Conservation (phyloP, 2,113 vertebrate genomes). For the Thinocorus orbignyianus region DNA sequence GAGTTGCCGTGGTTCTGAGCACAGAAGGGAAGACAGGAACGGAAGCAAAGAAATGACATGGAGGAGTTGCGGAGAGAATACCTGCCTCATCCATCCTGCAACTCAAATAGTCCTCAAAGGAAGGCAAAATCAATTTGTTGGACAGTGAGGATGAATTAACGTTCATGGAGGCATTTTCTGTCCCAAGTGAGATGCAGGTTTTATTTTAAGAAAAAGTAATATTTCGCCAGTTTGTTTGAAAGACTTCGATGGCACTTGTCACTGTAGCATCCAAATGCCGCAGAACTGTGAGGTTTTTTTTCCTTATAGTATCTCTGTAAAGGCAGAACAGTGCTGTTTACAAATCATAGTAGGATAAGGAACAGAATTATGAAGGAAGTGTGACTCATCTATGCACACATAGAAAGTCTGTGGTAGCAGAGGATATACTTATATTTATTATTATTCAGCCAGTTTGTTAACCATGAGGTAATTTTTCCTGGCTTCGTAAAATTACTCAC, state of each 20-base stretch:
- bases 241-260: neutral
- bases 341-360: neutral
- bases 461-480: constrained; percentile 27
- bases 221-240: neutral
- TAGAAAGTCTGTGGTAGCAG: neutral
- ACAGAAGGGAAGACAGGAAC: neutral
- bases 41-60: rapidly evolving
- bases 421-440: constrained; percentile 8
- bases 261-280: neutral
- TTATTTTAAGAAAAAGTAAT: neutral
- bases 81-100: neutral
- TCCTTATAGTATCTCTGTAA: neutral
- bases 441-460: constrained; percentile 23
- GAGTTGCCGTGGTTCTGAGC: neutral
- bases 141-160: neutral
- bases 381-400: neutral
- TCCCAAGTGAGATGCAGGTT: neutral
- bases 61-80: neutral
- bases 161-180: neutral
- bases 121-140: neutral
- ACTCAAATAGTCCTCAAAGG: neutral
- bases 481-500: constrained; percentile 6
- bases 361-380: neutral
- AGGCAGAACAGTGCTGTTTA: neutral
- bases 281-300: neutral